These are phyloP conservation scores for Drosophila nigricruria DNA, from an alignment of 2,888 invertebrate genomes.

Conservation along the genomic window DNA sequence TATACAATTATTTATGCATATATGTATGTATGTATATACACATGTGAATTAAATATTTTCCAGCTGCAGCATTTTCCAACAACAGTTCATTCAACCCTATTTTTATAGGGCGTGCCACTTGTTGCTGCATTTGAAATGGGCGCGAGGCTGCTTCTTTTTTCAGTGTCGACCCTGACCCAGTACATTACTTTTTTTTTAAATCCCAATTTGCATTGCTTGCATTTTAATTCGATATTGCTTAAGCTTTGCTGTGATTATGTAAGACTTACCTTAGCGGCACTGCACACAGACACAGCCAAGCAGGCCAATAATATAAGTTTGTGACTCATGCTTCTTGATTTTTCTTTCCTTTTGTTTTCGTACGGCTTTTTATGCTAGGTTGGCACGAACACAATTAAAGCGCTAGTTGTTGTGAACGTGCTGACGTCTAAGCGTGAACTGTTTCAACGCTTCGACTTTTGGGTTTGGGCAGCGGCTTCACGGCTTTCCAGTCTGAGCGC, in stretches of 20 bases:
- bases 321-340: conserved; percentile 66
- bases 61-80: conserved; percentile 59
- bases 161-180: conserved; percentile 54
- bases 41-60: conserved; percentile 41
- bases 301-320: conserved; percentile 63
- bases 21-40: conserved; percentile 7
- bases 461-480: conserved; percentile 25
- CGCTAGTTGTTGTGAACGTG: conserved; percentile 51
- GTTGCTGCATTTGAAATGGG: conserved; percentile 37
- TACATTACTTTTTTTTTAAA: conserved; percentile 6
- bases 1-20: conserved; percentile 42
- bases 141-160: conserved; percentile 17
- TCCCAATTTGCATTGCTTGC: conserved; percentile 3
- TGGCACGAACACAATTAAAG: conserved; percentile 26
- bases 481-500: conserved; percentile 54
- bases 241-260: conserved; percentile 32
- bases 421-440: conserved; percentile 64
- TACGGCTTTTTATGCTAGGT: conserved; percentile 17
- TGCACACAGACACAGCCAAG: conserved; percentile 57
- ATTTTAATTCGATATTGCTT: conserved; percentile 39
- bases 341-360: conserved; percentile 4
- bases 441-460: conserved; percentile 37
- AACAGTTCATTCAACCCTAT: conserved; percentile 67
- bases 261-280: conserved; percentile 69
- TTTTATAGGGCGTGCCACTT: conserved; percentile 50